These are phyloP conservation scores for Creontiades dilutus DNA, from an alignment of 2,888 invertebrate genomes.

Conservation along the genomic window DNA sequence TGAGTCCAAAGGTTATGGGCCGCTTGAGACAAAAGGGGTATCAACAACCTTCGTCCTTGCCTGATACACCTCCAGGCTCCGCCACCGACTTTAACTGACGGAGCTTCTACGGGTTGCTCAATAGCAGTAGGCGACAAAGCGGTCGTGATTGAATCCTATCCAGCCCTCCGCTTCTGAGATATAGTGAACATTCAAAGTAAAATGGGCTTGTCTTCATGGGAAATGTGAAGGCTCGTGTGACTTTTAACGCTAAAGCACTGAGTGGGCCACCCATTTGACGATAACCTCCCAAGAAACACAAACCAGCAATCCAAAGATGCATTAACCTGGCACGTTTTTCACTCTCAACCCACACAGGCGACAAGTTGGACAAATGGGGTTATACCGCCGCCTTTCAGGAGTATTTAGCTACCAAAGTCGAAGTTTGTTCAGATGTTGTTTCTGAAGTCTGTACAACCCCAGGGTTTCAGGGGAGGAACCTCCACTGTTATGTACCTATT, in stretches of 20 bases:
- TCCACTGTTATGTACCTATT: too few species aligned
- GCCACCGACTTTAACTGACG: constrained; percentile 21
- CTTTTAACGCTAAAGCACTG: background rate
- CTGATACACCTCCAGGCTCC: background rate
- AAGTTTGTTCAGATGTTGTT: too few species aligned
- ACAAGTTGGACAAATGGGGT: too few species aligned
- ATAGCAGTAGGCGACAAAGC: background rate
- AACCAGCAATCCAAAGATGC: too few species aligned
- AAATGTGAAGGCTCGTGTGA: background rate
- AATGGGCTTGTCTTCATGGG: background rate
- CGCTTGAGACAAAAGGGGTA: constrained; percentile 23
- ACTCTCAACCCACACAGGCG: too few species aligned
- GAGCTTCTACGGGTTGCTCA: background rate
- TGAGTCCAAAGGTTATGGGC: constrained; percentile 44
- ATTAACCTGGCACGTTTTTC: too few species aligned
- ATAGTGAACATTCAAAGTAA: background rate
- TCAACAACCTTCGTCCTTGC: constrained; percentile 38
- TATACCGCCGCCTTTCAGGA: too few species aligned
- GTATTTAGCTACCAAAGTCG: too few species aligned
- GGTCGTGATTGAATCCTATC: background rate
- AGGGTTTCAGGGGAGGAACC: too few species aligned
- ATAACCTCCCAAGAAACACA: too few species aligned
- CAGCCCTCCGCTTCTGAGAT: background rate
- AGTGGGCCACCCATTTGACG: too few species aligned
- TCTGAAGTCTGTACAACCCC: too few species aligned